Evolutionary conservation across 2,888 invertebrate genomes (phyloP).

Genomic region (Melinaea menophilus): DNA sequence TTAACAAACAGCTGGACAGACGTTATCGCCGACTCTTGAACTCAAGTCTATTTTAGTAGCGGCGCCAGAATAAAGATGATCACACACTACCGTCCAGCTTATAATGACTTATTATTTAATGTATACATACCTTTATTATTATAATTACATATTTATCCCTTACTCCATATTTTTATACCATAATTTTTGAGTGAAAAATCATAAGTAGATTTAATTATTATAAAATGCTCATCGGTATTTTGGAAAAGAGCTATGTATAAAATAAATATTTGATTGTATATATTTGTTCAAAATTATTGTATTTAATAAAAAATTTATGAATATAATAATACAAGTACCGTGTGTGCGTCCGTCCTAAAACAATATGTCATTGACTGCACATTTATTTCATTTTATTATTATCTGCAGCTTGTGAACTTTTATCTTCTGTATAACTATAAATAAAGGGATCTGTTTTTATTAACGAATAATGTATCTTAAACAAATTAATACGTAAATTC

Average conservation of each 20-base stretch:
- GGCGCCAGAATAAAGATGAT: constrained; percentile 32
- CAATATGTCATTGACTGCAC: constrained; percentile 7
- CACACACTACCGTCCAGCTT: constrained; percentile 11
- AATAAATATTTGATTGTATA: no score
- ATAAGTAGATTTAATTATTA: no score
- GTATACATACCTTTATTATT: background rate
- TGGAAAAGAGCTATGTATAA: no score
- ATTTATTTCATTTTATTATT: background rate
- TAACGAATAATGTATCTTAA: background rate
- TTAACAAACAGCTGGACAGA: constrained; percentile 4
- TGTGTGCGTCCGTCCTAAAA: background rate
- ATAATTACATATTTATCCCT: no score
- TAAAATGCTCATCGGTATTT: no score
- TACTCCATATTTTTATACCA: no score
- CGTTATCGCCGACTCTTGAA: constrained; percentile 42
- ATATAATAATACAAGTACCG: background rate
- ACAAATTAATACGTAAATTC: no score
- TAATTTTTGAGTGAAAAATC: no score
- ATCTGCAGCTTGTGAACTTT: constrained; percentile 4
- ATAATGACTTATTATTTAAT: no score
- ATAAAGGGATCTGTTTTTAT: background rate
- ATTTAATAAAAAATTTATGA: background rate
- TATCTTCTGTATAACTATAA: background rate
- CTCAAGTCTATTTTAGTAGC: constrained; percentile 55
- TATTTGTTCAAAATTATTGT: background rate